Evolutionary conservation across 1,140 invertebrate species (phyloP), one percentile per base, ranked within the genome.

Genomic region (Drosophila nannoptera): DNA sequence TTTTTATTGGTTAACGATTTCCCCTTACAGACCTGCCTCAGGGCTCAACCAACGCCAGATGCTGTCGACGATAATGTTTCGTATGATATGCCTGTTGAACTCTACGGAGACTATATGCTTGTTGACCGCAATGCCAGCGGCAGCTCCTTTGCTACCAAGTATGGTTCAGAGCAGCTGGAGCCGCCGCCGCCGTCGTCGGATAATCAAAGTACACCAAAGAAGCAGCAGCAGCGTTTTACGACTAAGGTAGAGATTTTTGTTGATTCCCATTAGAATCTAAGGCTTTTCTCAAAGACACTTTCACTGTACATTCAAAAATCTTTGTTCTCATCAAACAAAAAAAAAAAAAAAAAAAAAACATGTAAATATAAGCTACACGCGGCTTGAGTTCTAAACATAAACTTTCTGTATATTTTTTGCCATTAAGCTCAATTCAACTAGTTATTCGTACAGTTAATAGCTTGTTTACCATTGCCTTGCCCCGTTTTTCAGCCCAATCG

Each of bases 181-280:
- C 75, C 87, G 0, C 73, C 66, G 40, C 70, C 87, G 9, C 78
- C 67, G 0, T 69, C 66, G 12, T 76, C 69, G 22, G 67, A 70
- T 9, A 88, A 87, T 62, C 87, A 87, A 49, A 88, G 84, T 22
- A 86, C 87, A 2, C 87, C 87, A 6, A 83, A 75, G 31, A 87
- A 89, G 53, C 63, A 75, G 16, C 49, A 55, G 22, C 72, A 75
- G 50, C 66, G 73, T 16, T 88, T 83, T 72, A 87, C 75, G 40
- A 83, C 87, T 70, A 89, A 89, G 87, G 87, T 89, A 89, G 87
- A 89, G 71, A 71, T 89, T 69, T 88, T 83, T 81, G 63, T 89
- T 80, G 84, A 89, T 66, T 87, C 87, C 48, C 82, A 87, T 73
- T 88, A 72, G 63, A 12, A 14, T 7, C 7, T 69, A 81, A 70